Base-by-base conservation (phyloP, 1,140 invertebrate species). In the Drosophila truncata region DNA sequence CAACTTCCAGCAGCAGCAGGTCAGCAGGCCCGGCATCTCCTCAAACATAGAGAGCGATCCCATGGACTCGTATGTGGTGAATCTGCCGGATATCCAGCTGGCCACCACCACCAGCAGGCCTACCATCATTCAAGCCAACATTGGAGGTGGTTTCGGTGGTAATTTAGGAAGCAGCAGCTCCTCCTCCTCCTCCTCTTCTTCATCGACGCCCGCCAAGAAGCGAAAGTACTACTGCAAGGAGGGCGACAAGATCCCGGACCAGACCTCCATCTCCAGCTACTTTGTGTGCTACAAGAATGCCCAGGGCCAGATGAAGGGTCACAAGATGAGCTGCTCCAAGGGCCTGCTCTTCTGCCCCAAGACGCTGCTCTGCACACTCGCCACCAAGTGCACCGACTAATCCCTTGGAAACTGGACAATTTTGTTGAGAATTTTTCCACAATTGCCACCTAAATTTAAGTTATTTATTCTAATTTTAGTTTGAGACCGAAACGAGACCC, bases 201-300 rank as follows among this genome's bases (percentile, higher is more conserved):
- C 46, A 27, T 54, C 47, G 9, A 39, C 63, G 9, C 9, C 64
- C 0, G 79, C 50, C 0, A 92, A 91, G 55, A 92, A 92, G 55
- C 84, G 92, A 3, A 91, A 91, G 44, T 91, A 92, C 44, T 92
- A 91, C 59, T 93, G 92, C 66, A 86, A 82, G 59, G 92, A 93
- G 71, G 92, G 91, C 20, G 92, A 92, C 31, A 93, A 93, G 57
- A 85, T 93, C 27, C 80, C 91, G 1, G 92, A 93, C 66, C 91
- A 91, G 71, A 91, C 90, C 14, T 93, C 92, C 7, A 87, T 90
- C 13, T 78, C 63, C 60, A 93, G 79, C 76, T 93, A 93, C 47
- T 93, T 92, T 65, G 80, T 93, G 29, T 93, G 92, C 87, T 93
- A 92, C 55, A 93, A 93, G 72, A 92, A 79, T 9, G 42, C 83